Percentiles rank a stretch among this genome's conserved stretches.
phyloP scores from a whole-genome alignment of 2,888 invertebrate species.

The Trichacis sp. region DNA sequence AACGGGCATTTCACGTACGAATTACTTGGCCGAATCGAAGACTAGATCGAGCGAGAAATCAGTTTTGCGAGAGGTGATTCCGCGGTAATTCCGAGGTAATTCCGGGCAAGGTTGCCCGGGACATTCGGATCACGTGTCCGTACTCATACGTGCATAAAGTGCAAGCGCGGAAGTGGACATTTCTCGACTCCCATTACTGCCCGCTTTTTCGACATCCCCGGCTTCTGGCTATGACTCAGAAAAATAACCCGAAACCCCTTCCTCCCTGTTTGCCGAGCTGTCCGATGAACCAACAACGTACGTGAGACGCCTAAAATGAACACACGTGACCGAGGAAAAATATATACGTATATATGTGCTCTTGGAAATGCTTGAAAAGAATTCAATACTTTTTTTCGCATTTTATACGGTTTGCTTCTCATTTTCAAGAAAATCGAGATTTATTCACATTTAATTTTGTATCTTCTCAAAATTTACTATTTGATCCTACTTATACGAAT shows the following conservation, averaged over 20 bases:
- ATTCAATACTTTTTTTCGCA: no score
- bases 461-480: no score
- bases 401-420: no score
- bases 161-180: slow-evolving; percentile 48
- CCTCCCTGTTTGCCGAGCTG: slow-evolving; percentile 47
- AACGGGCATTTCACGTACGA: slow-evolving; percentile 28
- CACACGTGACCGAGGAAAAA: slow-evolving; percentile 24
- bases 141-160: slow-evolving; percentile 60
- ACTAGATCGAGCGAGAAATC: slow-evolving; percentile 40
- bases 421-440: no score
- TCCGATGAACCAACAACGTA: slow-evolving; percentile 48
- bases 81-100: slow-evolving; percentile 35
- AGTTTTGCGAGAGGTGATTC: slow-evolving; percentile 39
- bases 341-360: no score
- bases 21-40: slow-evolving; percentile 29
- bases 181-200: slow-evolving; percentile 36
- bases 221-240: slow-evolving; percentile 25
- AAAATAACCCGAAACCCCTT: slow-evolving; percentile 33
- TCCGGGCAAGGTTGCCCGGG: slow-evolving; percentile 10
- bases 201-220: slow-evolving; percentile 25
- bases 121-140: slow-evolving; percentile 54
- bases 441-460: no score
- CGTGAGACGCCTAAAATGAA: slow-evolving; percentile 34
- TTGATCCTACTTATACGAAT: no score
- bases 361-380: no score